Evolutionary conservation across 2,888 invertebrate species (phyloP).

Genomic region (Acronicta alni): DNA sequence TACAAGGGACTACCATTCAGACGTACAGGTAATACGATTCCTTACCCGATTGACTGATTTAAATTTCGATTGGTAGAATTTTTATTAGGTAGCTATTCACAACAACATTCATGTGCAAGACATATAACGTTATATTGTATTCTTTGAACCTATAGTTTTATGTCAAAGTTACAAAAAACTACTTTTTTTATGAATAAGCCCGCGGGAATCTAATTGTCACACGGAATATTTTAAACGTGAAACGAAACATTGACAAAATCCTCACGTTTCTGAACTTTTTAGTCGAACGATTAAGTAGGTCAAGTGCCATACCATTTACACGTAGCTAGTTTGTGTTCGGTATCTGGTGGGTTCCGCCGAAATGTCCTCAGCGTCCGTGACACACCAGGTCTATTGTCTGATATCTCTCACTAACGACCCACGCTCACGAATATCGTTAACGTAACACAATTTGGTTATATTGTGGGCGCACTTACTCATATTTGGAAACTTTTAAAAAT

Average conservation of each 20-base stretch:
- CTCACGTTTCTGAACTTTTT: slow-evolving; percentile 54
- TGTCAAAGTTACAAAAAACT: slow-evolving; percentile 16
- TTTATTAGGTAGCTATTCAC: neutral
- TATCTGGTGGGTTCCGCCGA: slow-evolving; percentile 43
- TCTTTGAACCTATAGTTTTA: slow-evolving; percentile 19
- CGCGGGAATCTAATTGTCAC: slow-evolving; percentile 14
- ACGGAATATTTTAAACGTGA: slow-evolving; percentile 40
- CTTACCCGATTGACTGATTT: slow-evolving; percentile 25
- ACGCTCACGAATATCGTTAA: slow-evolving; percentile 51
- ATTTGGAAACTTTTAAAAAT: slow-evolving; percentile 38
- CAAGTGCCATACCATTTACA: slow-evolving; percentile 44
- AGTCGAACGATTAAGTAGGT: slow-evolving; percentile 41
- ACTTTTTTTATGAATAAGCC: slow-evolving; percentile 23
- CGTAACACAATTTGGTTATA: slow-evolving; percentile 37
- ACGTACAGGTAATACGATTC: no score
- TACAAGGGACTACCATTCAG: slow-evolving; percentile 5
- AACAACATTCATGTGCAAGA: neutral
- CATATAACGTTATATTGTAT: neutral
- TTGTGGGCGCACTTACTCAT: slow-evolving; percentile 41
- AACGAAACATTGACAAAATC: slow-evolving; percentile 43
- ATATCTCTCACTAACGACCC: slow-evolving; percentile 46
- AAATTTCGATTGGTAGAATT: slow-evolving; percentile 18
- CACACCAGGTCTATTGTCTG: slow-evolving; percentile 51
- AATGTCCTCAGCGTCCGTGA: slow-evolving; percentile 54
- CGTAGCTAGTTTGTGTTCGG: slow-evolving; percentile 32